phyloP scores from a whole-genome alignment of 2,113 vertebrate species.

The Pelvicachromis taeniatus region DNA sequence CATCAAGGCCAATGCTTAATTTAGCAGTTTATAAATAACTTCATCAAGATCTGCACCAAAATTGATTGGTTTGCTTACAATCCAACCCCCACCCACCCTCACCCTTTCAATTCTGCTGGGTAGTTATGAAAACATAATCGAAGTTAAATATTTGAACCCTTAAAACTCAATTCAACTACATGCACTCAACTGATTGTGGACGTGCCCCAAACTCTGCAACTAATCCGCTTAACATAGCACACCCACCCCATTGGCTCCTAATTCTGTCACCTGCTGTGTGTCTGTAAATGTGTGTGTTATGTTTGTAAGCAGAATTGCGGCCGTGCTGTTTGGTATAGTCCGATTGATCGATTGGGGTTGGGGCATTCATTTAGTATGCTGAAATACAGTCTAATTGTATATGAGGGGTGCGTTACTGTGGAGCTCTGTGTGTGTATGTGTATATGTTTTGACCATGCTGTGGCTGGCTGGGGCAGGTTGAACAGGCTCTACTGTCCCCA shows the following conservation, averaged over 20 bases:
- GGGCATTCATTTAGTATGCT: neutral
- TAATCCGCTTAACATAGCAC: slow-evolving; percentile 62
- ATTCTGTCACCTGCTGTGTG: slow-evolving; percentile 48
- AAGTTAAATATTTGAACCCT: neutral
- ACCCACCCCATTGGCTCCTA: slow-evolving; percentile 31
- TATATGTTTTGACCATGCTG: neutral
- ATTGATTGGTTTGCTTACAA: neutral
- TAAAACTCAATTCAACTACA: neutral
- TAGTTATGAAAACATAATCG: neutral
- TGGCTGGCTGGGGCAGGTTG: slow-evolving; percentile 18
- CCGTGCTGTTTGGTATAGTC: neutral
- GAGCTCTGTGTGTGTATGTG: neutral
- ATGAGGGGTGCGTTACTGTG: neutral
- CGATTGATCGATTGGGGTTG: neutral
- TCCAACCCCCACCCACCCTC: neutral
- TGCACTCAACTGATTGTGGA: slow-evolving; percentile 15
- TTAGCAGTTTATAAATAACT: neutral
- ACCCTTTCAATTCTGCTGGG: neutral
- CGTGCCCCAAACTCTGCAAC: slow-evolving; percentile 28
- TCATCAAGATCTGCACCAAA: neutral
- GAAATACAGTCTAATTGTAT: neutral
- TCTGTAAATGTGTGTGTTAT: slow-evolving; percentile 16
- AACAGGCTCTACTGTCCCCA: slow-evolving; percentile 34
- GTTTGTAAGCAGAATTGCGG: slow-evolving; percentile 3
- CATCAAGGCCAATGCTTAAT: neutral